A percentile compares a stretch with the other conserved stretches of the same genome.
phyloP scores from a whole-genome alignment of 2,113 vertebrate genomes.

The Equus quagga region DNA sequence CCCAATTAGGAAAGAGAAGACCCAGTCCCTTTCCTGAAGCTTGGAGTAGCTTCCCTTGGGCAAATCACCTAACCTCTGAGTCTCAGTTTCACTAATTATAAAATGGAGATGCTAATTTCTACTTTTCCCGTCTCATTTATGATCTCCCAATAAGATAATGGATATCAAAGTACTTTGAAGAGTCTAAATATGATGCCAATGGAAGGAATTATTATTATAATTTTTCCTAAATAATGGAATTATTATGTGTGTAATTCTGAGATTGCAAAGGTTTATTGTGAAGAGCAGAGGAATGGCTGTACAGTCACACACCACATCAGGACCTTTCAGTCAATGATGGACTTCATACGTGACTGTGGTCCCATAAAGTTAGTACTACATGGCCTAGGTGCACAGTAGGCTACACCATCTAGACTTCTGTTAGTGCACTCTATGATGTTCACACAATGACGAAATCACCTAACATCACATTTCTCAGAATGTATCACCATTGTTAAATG shows the following conservation, averaged over 20 bases:
- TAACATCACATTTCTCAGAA: too few species aligned
- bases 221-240: conserved; percentile 38
- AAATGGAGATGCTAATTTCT: neutral
- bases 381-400: too few species aligned
- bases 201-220: neutral
- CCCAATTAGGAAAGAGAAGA: neutral
- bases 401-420: too few species aligned
- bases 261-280: neutral
- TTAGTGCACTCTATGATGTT: too few species aligned
- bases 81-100: neutral
- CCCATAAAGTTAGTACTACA: too few species aligned
- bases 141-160: conserved; percentile 10
- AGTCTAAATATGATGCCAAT: neutral
- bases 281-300: neutral
- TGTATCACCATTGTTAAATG: too few species aligned
- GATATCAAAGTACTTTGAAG: neutral
- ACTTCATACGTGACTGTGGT: too few species aligned
- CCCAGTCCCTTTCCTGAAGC: neutral
- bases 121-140: neutral
- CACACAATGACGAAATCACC: too few species aligned
- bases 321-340: too few species aligned
- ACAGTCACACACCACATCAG: too few species aligned
- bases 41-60: neutral
- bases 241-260: neutral
- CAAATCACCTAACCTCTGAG: neutral